phyloP scores from a whole-genome alignment of 2,113 vertebrate species.

The Etheostoma cragini region DNA sequence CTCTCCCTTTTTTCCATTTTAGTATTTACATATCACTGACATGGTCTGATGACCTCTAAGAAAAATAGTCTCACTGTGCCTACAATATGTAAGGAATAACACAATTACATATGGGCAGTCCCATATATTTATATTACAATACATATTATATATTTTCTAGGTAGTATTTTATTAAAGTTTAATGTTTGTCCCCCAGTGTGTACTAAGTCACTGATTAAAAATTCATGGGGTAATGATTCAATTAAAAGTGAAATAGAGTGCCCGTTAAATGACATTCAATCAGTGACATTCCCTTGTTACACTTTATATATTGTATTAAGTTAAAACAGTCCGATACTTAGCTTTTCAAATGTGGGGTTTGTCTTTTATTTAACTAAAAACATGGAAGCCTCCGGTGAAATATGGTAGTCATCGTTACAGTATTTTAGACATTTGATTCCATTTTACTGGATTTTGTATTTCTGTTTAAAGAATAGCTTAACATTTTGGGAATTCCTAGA shows the following conservation, averaged over 20 bases:
- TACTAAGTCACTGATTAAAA: conserved; percentile 2
- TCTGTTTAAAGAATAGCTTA: conserved; percentile 10
- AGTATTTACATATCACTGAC: conserved; percentile 27
- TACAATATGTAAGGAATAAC: background rate
- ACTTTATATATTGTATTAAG: background rate
- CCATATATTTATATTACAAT: too few relatives aligned
- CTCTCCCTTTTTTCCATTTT: conserved; percentile 48
- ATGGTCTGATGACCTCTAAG: conserved; percentile 8
- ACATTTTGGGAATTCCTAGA: background rate
- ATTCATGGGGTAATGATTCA: background rate
- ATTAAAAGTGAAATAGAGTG: background rate
- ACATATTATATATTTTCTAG: background rate
- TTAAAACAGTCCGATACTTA: background rate
- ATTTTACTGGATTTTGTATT: background rate
- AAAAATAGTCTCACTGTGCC: background rate
- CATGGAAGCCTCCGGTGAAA: background rate
- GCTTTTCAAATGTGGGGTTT: background rate
- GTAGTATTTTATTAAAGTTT: background rate
- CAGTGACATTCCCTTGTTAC: background rate
- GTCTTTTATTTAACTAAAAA: background rate
- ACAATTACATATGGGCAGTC: background rate
- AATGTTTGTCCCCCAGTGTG: background rate
- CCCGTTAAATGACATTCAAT: background rate
- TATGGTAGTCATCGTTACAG: background rate
- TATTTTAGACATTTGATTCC: background rate